Evolutionary conservation across 2,888 invertebrate genomes (phyloP).

Genomic region (Eugnorisma glareosa): DNA sequence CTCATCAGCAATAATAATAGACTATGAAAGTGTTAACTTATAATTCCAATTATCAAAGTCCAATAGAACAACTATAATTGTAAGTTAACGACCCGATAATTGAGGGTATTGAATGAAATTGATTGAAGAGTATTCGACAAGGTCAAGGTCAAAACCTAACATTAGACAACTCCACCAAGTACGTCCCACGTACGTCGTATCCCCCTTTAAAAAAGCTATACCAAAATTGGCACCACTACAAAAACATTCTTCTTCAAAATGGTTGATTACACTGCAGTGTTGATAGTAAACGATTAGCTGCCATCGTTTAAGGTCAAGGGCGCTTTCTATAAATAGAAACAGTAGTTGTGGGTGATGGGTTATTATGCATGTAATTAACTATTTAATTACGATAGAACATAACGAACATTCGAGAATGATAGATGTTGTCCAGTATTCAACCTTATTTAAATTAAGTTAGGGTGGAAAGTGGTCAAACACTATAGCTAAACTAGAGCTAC

Average conservation of each 20-base stretch:
- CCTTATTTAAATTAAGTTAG: neutral
- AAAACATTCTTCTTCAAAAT: constrained; percentile 26
- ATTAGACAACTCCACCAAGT: neutral
- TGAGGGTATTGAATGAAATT: neutral
- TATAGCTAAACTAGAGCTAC: neutral
- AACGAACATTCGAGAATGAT: neutral
- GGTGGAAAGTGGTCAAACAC: neutral
- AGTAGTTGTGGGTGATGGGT: neutral
- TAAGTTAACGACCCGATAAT: neutral
- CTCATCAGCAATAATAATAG: neutral
- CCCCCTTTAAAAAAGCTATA: neutral
- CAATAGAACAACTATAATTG: neutral
- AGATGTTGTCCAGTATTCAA: neutral
- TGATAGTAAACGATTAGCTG: constrained; percentile 16
- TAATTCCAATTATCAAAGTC: neutral
- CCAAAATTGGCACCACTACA: constrained; percentile 12
- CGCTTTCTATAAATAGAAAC: constrained; percentile 26
- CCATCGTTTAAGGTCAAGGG: constrained; percentile 49
- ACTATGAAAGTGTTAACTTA: neutral
- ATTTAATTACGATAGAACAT: neutral
- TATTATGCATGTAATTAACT: constrained; percentile 24
- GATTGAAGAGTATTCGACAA: neutral
- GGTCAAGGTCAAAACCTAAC: constrained; percentile 19
- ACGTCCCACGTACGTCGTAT: neutral
- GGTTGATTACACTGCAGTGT: constrained; percentile 51